These are phyloP conservation scores for Callipepla squamata DNA, from an alignment of 2,113 vertebrate species.

Conservation along the genomic window DNA sequence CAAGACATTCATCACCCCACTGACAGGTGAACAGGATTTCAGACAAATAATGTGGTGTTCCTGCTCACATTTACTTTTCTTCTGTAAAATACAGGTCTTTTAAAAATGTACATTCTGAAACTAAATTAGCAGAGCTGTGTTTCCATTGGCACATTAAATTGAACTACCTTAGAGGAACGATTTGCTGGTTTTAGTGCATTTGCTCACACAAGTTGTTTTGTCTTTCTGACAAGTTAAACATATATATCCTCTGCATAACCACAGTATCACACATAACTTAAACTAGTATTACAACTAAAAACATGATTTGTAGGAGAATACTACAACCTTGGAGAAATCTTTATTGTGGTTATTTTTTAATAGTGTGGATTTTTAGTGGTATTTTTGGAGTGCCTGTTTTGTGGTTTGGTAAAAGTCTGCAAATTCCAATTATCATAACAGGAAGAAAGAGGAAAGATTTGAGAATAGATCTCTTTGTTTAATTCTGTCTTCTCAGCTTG, in stretches of 20 bases:
- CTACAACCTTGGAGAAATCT: not conserved
- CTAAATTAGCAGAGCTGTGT: not conserved
- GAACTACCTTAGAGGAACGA: not conserved
- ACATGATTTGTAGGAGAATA: not conserved
- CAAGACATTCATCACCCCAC: not conserved
- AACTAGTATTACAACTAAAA: not conserved
- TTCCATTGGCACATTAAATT: not conserved
- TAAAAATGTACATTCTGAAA: not conserved
- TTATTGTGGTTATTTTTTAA: not conserved
- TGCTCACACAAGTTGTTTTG: not conserved
- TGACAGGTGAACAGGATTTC: not conserved
- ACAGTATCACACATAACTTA: not conserved
- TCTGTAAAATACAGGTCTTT: not conserved
- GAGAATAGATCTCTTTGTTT: not conserved
- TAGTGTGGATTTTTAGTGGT: not conserved
- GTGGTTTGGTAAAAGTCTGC: constrained; percentile 16
- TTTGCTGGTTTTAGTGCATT: not conserved
- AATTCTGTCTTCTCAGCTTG: not conserved
- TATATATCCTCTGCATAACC: not conserved
- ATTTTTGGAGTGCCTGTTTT: constrained; percentile 34
- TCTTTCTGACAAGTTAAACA: not conserved
- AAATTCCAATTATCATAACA: constrained; percentile 40
- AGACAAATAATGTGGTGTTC: not conserved
- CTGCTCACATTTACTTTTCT: not conserved
- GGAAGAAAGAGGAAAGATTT: not conserved